Conservation (phyloP, 2,113 vertebrate genomes). For the Capreolus pygargus region DNA sequence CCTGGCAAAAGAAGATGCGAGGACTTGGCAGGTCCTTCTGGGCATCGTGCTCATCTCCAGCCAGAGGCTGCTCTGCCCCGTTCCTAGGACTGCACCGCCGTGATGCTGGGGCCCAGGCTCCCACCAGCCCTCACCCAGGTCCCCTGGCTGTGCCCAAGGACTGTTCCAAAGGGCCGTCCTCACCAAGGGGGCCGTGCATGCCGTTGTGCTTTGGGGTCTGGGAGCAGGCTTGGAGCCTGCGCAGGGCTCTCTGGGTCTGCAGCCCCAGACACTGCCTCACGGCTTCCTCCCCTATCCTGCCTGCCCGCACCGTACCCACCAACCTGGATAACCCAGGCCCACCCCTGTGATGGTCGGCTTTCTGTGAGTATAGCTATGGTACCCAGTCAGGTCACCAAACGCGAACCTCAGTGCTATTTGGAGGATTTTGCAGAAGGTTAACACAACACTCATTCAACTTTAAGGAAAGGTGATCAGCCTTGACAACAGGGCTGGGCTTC, state of each 20-base stretch:
- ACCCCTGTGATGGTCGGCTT: not conserved
- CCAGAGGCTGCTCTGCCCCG: not conserved
- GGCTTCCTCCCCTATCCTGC: not conserved
- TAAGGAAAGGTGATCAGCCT: not conserved
- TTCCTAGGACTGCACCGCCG: accelerated
- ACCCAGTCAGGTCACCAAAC: no score
- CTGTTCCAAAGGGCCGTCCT: not conserved
- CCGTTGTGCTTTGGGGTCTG: no score
- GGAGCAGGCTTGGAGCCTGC: not conserved
- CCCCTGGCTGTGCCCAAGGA: not conserved
- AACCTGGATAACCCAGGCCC: no score
- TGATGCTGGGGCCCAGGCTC: not conserved
- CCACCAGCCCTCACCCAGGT: accelerated
- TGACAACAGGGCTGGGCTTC: not conserved
- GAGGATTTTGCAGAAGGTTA: not conserved
- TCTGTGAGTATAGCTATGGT: not conserved
- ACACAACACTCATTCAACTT: not conserved
- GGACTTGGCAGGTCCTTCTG: not conserved
- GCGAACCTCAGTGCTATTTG: accelerated
- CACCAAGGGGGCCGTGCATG: accelerated
- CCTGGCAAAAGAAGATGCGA: not conserved
- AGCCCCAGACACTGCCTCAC: not conserved
- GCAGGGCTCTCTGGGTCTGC: not conserved
- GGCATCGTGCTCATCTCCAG: not conserved
- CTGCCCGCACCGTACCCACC: accelerated